Evolutionary conservation across 2,797 vertebrate species (phyloP).

Genomic region (Psittacula echo): DNA sequence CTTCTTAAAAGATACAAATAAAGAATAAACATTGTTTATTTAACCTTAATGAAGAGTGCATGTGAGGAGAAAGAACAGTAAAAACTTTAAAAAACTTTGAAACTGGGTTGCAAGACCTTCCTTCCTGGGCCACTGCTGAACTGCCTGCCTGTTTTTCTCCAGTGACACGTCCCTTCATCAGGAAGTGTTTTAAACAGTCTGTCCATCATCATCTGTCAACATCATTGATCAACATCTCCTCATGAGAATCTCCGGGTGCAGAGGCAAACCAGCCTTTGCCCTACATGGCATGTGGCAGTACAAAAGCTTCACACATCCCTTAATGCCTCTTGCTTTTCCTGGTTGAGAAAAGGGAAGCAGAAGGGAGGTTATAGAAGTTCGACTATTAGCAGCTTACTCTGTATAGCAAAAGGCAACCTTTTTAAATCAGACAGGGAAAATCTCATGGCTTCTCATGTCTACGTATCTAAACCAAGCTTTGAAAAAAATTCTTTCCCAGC

Average conservation of each 20-base stretch:
- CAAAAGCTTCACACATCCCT: background rate
- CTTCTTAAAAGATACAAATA: background rate
- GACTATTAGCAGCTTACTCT: background rate
- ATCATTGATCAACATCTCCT: background rate
- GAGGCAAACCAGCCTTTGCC: background rate
- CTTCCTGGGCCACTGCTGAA: background rate
- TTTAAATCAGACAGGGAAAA: background rate
- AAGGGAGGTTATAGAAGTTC: rapidly evolving
- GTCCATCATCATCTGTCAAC: background rate
- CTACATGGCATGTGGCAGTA: background rate
- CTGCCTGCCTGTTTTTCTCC: background rate
- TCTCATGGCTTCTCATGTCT: background rate
- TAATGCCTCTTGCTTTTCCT: background rate
- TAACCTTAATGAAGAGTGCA: background rate
- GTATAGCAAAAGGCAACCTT: background rate
- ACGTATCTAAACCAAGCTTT: background rate
- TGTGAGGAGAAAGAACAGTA: background rate
- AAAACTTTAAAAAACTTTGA: background rate
- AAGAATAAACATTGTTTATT: background rate
- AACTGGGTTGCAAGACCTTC: background rate
- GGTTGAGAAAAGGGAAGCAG: rapidly evolving
- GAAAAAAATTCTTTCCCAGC: background rate
- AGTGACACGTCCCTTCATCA: background rate
- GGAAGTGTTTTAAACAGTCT: background rate
- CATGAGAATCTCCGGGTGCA: background rate